phyloP scores from a whole-genome alignment of 2,113 vertebrate genomes.

The Cyprinus carpio region DNA sequence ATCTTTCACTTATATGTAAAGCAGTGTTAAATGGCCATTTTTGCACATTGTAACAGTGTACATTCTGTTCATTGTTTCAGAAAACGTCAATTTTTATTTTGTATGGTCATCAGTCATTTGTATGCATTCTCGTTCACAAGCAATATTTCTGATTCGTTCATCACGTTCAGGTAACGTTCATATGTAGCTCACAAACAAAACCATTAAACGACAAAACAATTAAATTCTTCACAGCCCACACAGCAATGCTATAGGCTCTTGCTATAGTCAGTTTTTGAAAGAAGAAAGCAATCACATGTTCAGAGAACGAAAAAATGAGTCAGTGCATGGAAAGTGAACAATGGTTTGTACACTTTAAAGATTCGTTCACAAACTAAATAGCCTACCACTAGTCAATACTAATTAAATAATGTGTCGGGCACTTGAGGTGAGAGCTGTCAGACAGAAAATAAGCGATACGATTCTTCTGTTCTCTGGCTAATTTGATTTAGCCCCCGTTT shows the following conservation, averaged over 20 bases:
- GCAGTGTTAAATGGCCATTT: too few species aligned
- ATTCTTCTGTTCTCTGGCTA: neutral
- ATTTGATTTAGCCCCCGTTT: neutral
- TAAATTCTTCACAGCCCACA: neutral
- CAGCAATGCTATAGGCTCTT: neutral
- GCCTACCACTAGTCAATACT: constrained; percentile 40
- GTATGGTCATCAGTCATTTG: neutral
- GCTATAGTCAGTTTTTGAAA: neutral
- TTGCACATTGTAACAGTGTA: too few species aligned
- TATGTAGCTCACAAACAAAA: neutral
- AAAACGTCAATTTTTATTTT: neutral
- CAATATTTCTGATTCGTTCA: neutral
- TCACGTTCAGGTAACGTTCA: neutral
- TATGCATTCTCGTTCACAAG: neutral
- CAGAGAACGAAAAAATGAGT: neutral
- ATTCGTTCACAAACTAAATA: neutral
- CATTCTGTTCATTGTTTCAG: too few species aligned
- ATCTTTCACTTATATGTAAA: too few species aligned
- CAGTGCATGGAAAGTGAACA: neutral
- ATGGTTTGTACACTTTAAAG: neutral
- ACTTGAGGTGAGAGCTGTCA: constrained; percentile 13
- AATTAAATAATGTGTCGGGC: constrained; percentile 27
- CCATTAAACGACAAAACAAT: neutral
- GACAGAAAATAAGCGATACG: neutral
- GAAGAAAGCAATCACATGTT: neutral